phyloP scores from a whole-genome alignment of 2,797 vertebrate species.

The Trichosurus vulpecula region DNA sequence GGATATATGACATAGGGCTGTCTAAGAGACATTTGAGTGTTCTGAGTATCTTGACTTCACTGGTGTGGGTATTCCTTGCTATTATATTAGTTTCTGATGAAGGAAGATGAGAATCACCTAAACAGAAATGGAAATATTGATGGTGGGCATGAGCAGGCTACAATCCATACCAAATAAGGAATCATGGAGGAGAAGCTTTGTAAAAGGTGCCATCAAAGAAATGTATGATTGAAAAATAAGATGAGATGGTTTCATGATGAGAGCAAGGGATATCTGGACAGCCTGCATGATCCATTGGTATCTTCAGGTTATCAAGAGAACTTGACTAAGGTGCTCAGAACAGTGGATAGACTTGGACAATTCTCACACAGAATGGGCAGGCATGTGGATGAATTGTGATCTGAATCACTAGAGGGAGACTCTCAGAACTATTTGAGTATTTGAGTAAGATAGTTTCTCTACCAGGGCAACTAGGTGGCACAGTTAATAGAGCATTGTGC shows the following conservation, averaged over 20 bases:
- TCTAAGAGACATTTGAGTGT: neutral
- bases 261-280: neutral
- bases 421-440: neutral
- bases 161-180: neutral
- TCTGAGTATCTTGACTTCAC: neutral
- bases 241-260: neutral
- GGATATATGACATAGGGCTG: neutral
- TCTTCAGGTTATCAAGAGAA: neutral
- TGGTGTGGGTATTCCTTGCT: neutral
- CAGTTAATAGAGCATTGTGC: neutral
- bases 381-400: neutral
- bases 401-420: neutral
- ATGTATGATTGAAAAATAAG: neutral
- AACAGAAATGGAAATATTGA: neutral
- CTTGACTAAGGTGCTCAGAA: neutral
- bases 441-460: neutral
- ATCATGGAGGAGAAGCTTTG: neutral
- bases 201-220: neutral
- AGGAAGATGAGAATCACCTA: neutral
- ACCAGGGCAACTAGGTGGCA: neutral
- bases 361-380: neutral
- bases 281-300: neutral
- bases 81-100: neutral
- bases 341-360: neutral
- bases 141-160: neutral